Conservation (phyloP, 23 tunicate species). For the Aplidium turbinatum region DNA sequence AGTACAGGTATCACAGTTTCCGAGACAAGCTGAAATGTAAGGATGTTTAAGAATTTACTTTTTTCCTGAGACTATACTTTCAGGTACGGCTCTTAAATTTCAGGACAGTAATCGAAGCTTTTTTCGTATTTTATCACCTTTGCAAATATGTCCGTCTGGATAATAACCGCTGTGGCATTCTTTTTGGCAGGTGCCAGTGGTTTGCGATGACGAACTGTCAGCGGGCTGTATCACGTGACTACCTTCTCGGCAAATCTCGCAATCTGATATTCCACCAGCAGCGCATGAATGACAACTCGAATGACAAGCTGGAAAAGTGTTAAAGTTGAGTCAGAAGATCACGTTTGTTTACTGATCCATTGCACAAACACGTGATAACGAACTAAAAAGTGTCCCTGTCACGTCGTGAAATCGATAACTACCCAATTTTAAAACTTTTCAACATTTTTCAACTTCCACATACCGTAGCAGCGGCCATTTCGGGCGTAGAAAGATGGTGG, state of each 20-base stretch:
- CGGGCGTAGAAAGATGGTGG: conserved; percentile 38
- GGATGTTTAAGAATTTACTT: too few species aligned
- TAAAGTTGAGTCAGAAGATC: too few species aligned
- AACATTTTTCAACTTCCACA: too few species aligned
- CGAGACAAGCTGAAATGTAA: conserved; percentile 59
- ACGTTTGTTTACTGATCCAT: too few species aligned
- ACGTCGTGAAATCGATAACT: too few species aligned
- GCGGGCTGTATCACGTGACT: conserved; percentile 51
- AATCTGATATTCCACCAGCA: conserved; percentile 30
- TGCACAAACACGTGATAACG: too few species aligned
- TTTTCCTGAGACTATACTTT: too few species aligned
- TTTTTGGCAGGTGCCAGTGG: conserved; percentile 41
- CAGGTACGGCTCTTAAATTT: too few species aligned
- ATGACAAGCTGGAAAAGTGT: conserved; percentile 56
- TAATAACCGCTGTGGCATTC: conserved; percentile 49
- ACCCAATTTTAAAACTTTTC: too few species aligned
- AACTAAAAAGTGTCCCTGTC: too few species aligned
- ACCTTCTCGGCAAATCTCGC: conserved; percentile 38
- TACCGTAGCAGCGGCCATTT: conserved; percentile 59
- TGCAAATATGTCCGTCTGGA: conserved; percentile 41
- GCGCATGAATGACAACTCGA: conserved; percentile 53
- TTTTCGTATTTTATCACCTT: conserved; percentile 18
- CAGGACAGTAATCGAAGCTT: neutral
- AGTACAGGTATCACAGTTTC: conserved; percentile 46
- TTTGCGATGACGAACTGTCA: neutral